A percentile compares a stretch with the other conserved stretches of the same genome.
phyloP scores from a whole-genome alignment of 1,140 invertebrate genomes.

The Xylocopa sonorina region DNA sequence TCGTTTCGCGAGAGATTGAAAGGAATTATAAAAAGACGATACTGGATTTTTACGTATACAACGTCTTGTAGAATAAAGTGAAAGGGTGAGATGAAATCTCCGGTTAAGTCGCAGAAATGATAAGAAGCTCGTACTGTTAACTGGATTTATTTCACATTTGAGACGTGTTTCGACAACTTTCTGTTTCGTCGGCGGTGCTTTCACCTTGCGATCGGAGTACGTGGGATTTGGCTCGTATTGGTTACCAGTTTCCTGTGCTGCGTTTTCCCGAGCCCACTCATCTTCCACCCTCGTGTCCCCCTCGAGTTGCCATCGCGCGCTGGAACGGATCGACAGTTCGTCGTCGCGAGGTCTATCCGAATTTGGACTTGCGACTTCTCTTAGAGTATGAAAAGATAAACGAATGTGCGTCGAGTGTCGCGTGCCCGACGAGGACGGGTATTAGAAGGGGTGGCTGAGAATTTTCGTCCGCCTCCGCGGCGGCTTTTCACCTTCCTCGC shows the following conservation, averaged over 20 bases:
- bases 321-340: not conserved
- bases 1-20: not conserved
- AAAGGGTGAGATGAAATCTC: no score
- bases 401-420: slow-evolving; percentile 47
- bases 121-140: not conserved
- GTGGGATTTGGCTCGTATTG: not conserved
- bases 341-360: slow-evolving; percentile 50
- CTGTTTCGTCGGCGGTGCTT: not conserved
- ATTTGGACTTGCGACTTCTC: slow-evolving; percentile 59
- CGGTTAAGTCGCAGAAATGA: no score
- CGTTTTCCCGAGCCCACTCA: slow-evolving; percentile 19
- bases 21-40: no score
- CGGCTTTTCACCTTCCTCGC: slow-evolving; percentile 4
- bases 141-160: slow-evolving; percentile 10
- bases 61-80: no score
- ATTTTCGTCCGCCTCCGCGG: not conserved
- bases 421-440: slow-evolving; percentile 37
- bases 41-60: no score
- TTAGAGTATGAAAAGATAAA: slow-evolving; percentile 46
- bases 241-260: not conserved
- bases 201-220: not conserved
- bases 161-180: not conserved
- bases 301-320: not conserved
- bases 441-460: no score
- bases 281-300: no score